Percentiles rank a stretch among this genome's conserved stretches.
These are phyloP conservation scores for Porites lobata DNA, from an alignment of 92 coral and sea anemone genomes.

Conservation along the genomic window DNA sequence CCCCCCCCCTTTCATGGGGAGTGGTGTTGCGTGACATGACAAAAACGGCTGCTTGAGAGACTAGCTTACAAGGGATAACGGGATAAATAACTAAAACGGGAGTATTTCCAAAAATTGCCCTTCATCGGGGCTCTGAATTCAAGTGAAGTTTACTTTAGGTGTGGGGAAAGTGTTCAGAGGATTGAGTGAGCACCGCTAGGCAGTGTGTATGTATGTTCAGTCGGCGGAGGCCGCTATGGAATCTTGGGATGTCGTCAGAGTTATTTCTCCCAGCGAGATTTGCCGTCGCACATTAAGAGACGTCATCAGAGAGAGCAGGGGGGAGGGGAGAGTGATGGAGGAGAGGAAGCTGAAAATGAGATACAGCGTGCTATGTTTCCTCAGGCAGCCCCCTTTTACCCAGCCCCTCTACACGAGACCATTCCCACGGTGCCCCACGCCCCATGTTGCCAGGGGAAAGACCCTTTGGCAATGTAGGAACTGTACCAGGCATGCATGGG, in stretches of 20 bases:
- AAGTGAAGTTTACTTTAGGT: slow-evolving; percentile 50
- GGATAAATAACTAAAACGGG: too few species aligned
- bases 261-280: slow-evolving; percentile 96
- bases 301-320: slow-evolving; percentile 97
- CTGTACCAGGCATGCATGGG: slow-evolving; percentile 75
- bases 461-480: slow-evolving; percentile 76
- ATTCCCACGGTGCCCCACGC: slow-evolving; percentile 84
- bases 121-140: neutral
- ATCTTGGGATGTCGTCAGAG: slow-evolving; percentile 99
- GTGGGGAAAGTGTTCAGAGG: slow-evolving; percentile 96
- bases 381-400: slow-evolving; percentile 79
- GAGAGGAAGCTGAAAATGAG: slow-evolving; percentile 90
- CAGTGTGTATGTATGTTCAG: slow-evolving; percentile 97
- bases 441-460: slow-evolving; percentile 84
- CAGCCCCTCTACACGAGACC: slow-evolving; percentile 82
- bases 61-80: too few species aligned
- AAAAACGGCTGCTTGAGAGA: too few species aligned
- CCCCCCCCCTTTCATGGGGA: too few species aligned
- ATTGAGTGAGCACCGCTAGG: slow-evolving; percentile 99
- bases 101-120: neutral
- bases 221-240: slow-evolving; percentile 99
- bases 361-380: slow-evolving; percentile 90
- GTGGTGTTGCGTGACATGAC: too few species aligned
- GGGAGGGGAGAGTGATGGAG: slow-evolving; percentile 94
- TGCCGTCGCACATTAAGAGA: slow-evolving; percentile 98